Evolutionary conservation across 1,140 invertebrate species (phyloP).

Genomic region (Leptonema lineaticorne): DNA sequence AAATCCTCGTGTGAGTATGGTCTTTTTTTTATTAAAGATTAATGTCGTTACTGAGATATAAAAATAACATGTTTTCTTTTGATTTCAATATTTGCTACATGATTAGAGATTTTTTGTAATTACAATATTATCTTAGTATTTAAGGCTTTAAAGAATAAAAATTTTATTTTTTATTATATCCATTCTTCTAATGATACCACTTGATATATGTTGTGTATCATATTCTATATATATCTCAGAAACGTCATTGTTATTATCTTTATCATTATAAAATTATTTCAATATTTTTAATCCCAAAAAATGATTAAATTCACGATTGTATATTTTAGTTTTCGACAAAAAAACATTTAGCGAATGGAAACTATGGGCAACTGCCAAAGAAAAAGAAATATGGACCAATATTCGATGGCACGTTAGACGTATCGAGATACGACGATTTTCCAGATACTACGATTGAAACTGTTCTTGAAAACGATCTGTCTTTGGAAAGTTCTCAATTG

Average conservation of each 20-base stretch:
- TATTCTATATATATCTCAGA: too few relatives aligned
- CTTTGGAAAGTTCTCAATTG: neutral
- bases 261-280: too few relatives aligned
- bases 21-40: neutral
- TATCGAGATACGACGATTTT: conserved; percentile 47
- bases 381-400: conserved; percentile 40
- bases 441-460: conserved; percentile 48
- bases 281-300: too few relatives aligned
- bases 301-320: neutral
- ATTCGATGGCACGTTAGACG: conserved; percentile 46
- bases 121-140: neutral
- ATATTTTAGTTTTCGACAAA: conserved; percentile 33
- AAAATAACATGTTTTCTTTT: too few relatives aligned
- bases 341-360: conserved; percentile 46
- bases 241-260: too few relatives aligned
- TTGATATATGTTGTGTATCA: too few relatives aligned
- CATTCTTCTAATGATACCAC: too few relatives aligned
- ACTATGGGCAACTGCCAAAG: conserved; percentile 42
- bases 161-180: too few relatives aligned
- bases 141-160: too few relatives aligned
- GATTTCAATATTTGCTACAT: too few relatives aligned
- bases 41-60: too few relatives aligned
- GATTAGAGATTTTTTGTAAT: too few relatives aligned
- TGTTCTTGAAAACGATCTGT: conserved; percentile 43
- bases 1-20: conserved; percentile 46